Evolutionary conservation across 1,140 invertebrate species (phyloP).

Genomic region (Phocides pigmalion): DNA sequence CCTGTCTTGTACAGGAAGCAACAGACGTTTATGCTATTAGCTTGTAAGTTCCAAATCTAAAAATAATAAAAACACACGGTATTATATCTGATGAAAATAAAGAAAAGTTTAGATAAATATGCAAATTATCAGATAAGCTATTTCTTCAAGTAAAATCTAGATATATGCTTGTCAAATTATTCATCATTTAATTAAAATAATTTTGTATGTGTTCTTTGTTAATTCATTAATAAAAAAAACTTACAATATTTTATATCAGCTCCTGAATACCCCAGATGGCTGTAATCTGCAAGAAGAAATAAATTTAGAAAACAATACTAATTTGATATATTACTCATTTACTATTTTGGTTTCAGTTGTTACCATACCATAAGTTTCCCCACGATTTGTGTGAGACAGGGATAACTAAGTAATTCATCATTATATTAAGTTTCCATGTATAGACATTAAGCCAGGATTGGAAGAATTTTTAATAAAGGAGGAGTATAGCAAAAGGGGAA

Average conservation of each 20-base stretch:
- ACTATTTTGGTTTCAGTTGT: slow-evolving; percentile 45
- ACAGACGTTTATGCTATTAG: no score
- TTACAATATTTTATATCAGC: no score
- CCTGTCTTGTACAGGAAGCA: no score
- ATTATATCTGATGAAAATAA: no score
- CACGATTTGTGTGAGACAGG: slow-evolving; percentile 77
- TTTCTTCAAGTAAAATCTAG: slow-evolving; percentile 58
- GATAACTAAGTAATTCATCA: slow-evolving; percentile 79
- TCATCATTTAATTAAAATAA: slow-evolving; percentile 63
- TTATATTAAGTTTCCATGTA: slow-evolving; percentile 23
- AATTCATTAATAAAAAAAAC: no score
- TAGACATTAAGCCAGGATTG: no score
- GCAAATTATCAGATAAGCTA: slow-evolving; percentile 35
- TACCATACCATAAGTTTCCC: slow-evolving; percentile 79
- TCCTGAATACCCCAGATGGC: not conserved
- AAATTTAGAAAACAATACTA: not conserved
- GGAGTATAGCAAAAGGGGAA: no score
- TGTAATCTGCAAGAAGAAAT: not conserved
- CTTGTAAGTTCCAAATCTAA: no score
- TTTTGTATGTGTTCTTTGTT: no score
- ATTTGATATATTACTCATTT: slow-evolving; percentile 11
- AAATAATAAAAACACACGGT: no score
- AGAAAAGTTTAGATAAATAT: not conserved
- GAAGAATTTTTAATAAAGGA: no score
- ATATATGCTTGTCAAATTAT: slow-evolving; percentile 74